phyloP scores from a whole-genome alignment of 2,888 invertebrate genomes.

The Sesia bembeciformis region DNA sequence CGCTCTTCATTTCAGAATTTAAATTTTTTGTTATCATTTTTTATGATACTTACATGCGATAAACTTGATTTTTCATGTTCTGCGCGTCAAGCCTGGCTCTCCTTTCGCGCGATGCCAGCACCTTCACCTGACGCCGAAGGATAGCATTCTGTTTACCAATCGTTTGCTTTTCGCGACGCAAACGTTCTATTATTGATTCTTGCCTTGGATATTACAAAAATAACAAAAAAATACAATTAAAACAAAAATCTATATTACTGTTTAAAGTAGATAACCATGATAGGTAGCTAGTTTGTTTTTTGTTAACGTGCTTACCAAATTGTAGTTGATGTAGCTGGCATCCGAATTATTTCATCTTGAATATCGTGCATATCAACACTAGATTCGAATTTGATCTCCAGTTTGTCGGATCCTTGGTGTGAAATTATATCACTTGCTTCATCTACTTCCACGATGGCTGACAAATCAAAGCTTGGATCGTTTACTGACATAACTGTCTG shows the following conservation, averaged over 20 bases:
- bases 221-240: not conserved
- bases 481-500: slow-evolving; percentile 58
- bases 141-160: slow-evolving; percentile 56
- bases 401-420: slow-evolving; percentile 45
- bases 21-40: not conserved
- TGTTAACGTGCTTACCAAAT: slow-evolving; percentile 38
- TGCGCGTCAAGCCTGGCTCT: slow-evolving; percentile 60
- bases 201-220: slow-evolving; percentile 37
- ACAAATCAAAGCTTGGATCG: slow-evolving; percentile 64
- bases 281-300: too few relatives aligned
- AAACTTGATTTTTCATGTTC: slow-evolving; percentile 61
- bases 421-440: slow-evolving; percentile 48
- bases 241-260: not conserved
- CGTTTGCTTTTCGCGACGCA: slow-evolving; percentile 60
- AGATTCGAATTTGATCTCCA: slow-evolving; percentile 57
- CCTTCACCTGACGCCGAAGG: slow-evolving; percentile 59
- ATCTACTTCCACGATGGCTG: slow-evolving; percentile 64
- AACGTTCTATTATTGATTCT: slow-evolving; percentile 56
- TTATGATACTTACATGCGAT: slow-evolving; percentile 43
- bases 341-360: slow-evolving; percentile 38
- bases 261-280: not conserved
- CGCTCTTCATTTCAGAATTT: not conserved
- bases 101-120: slow-evolving; percentile 54
- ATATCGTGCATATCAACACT: slow-evolving; percentile 45
- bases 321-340: slow-evolving; percentile 46